Conservation (phyloP, 2,797 vertebrate species). For the Macropodus opercularis region DNA sequence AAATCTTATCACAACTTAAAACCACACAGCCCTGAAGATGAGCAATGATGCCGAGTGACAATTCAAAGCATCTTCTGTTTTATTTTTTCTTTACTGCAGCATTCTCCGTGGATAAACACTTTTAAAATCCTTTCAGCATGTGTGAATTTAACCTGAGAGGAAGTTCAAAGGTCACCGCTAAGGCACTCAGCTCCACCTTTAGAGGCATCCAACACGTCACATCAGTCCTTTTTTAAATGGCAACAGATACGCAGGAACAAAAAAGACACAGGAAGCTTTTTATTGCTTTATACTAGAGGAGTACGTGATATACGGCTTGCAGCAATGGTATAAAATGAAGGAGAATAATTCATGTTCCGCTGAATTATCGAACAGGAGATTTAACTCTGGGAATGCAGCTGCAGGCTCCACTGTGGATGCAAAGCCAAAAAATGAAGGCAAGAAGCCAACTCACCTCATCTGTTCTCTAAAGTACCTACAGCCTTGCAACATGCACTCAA, state of each 20-base stretch:
- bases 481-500: conserved; percentile 12
- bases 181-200: conserved; percentile 9
- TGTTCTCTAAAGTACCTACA: conserved; percentile 49
- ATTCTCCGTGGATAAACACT: conserved; percentile 15
- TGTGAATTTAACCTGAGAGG: conserved; percentile 17
- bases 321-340: conserved; percentile 55
- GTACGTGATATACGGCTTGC: conserved; percentile 31
- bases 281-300: conserved; percentile 9
- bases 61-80: conserved; percentile 22
- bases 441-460: conserved; percentile 45
- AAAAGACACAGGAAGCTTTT: conserved; percentile 14
- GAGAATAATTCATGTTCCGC: conserved; percentile 67
- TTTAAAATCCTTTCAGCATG: conserved; percentile 5
- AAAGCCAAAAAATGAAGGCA: background rate
- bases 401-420: conserved; percentile 32
- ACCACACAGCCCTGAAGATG: conserved; percentile 32
- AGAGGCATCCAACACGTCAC: conserved; percentile 4
- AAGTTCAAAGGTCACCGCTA: conserved; percentile 53
- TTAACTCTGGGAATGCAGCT: conserved; percentile 43
- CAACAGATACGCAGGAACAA: conserved; percentile 23
- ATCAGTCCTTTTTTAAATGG: conserved; percentile 11
- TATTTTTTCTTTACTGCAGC: conserved; percentile 18
- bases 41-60: conserved; percentile 13
- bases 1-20: conserved; percentile 45
- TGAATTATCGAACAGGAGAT: conserved; percentile 59